Evolutionary conservation across 1,140 invertebrate genomes (phyloP).

Genomic region (Achatina immaculata): DNA sequence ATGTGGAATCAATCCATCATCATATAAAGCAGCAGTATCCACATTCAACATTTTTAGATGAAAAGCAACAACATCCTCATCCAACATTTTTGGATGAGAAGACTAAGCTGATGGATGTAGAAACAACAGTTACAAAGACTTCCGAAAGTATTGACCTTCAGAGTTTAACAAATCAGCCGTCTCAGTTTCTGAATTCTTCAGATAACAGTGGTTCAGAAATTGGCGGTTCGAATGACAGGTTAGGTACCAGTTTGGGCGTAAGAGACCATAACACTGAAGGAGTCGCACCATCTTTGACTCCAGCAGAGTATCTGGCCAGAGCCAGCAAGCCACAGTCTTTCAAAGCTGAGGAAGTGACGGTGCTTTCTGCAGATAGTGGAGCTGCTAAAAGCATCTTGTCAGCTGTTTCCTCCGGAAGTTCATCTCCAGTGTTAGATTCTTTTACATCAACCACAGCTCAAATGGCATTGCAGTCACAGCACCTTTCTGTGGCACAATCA

Average conservation of each 20-base stretch:
- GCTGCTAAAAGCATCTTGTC: not conserved
- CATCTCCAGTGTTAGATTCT: not conserved
- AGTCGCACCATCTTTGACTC: not conserved
- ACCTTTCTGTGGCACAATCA: not conserved
- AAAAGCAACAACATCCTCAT: not conserved
- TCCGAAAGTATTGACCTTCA: not conserved
- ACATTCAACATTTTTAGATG: not conserved
- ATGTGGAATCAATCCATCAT: slow-evolving; percentile 4
- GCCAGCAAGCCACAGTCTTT: not conserved
- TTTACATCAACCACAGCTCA: not conserved
- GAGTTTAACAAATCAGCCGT: not conserved
- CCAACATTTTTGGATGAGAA: not conserved
- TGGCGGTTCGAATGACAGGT: not conserved
- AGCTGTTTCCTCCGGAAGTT: not conserved
- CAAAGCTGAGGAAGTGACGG: not conserved
- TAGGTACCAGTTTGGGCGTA: not conserved
- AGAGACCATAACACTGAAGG: not conserved
- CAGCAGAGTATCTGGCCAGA: not conserved
- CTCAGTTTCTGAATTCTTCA: not conserved
- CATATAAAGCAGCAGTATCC: not conserved
- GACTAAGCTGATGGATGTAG: not conserved
- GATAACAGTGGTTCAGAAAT: not conserved
- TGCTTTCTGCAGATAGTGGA: not conserved
- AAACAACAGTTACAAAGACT: not conserved
- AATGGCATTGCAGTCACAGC: not conserved